Base-by-base conservation (phyloP, 1,140 invertebrate genomes). In the Homalodisca vitripennis region DNA sequence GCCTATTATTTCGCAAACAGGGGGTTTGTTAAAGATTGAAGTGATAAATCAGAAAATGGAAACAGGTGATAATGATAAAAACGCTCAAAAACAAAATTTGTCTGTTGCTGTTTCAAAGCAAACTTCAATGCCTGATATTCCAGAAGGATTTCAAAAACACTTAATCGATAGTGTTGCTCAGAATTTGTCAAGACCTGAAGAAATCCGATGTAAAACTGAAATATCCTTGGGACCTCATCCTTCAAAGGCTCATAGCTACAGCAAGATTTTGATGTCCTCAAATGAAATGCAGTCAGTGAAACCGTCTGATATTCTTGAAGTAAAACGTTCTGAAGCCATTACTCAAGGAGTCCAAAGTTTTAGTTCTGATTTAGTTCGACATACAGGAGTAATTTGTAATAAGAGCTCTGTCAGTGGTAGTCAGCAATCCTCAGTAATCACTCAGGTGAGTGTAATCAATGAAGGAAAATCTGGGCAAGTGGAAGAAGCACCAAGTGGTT, bases 1-100 rank as follows among this genome's bases (percentile, higher is more conserved):
- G n/a, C 68, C 68, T 27, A 69, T 69, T 2, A 31, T 71, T 3
- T 47, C 70, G 13, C 64, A 71, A 47, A 34, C 70, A 24, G 69
- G 66, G 1, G 70, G 70, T 22, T 48, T 71, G 6, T 48, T 71
- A 17, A 71, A 71, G 67, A 46, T 71, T 48, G 70, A 71, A 63
- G 66, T 71, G 6, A 51, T 71, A 2, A 53, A 53, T 32, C 29
- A 32, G 34, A 63, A 63, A 29, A 32, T 63, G 13, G 60, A 63
- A 1, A 17, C 31, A 32, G 20, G n/a, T 3, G 60, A 63, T 20
- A 32, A 32, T 32, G 60, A 63, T 32, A 63, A 63, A 32, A 31
- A 29, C 20, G 10, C 17, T 2, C 6, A 26, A 10, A 63, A 63
- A 63, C 30, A 30, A 63, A n/a, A n/a, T n/a, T 32, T 63, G 17